These are phyloP conservation scores for Ophiothrix spiculata DNA, from an alignment of 35 echinoderm and acorn worm species.

Conservation along the genomic window DNA sequence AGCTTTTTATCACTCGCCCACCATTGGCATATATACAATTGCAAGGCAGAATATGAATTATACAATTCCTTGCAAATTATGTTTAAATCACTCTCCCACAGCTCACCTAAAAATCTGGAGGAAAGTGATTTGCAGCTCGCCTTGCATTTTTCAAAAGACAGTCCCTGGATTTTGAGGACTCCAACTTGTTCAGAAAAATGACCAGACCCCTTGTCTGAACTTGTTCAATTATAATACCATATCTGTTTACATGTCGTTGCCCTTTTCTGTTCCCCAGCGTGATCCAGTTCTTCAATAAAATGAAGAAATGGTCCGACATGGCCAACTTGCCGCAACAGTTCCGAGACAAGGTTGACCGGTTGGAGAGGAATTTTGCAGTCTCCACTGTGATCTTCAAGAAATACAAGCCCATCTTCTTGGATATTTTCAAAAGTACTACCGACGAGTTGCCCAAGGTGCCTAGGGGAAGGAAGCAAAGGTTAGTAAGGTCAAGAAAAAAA, in stretches of 20 bases:
- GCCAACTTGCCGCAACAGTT: constrained; percentile 92
- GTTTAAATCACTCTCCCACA: too few species aligned
- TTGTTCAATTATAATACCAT: background rate
- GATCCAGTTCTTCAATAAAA: constrained; percentile 99
- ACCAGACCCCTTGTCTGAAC: too few species aligned
- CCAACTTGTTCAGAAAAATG: background rate
- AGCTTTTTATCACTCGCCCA: too few species aligned
- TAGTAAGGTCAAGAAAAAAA: too few species aligned
- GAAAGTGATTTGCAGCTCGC: too few species aligned
- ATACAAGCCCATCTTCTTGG: constrained; percentile 84
- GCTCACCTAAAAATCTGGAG: too few species aligned
- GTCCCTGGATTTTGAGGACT: background rate
- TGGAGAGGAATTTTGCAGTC: constrained; percentile 92
- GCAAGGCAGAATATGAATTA: too few species aligned
- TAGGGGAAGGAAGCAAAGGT: constrained; percentile 95
- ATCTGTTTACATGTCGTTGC: background rate
- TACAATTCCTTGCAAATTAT: too few species aligned
- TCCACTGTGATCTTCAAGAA: constrained; percentile 98
- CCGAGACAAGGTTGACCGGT: constrained; percentile 90
- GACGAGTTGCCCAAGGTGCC: constrained; percentile 48
- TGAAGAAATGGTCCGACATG: constrained; percentile 99
- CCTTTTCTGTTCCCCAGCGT: constrained; percentile 55
- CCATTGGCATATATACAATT: too few species aligned
- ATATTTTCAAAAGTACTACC: constrained; percentile 57
- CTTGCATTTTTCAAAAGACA: too few species aligned